phyloP scores from a whole-genome alignment of 2,113 vertebrate species.

The Lipophrys pholis region DNA sequence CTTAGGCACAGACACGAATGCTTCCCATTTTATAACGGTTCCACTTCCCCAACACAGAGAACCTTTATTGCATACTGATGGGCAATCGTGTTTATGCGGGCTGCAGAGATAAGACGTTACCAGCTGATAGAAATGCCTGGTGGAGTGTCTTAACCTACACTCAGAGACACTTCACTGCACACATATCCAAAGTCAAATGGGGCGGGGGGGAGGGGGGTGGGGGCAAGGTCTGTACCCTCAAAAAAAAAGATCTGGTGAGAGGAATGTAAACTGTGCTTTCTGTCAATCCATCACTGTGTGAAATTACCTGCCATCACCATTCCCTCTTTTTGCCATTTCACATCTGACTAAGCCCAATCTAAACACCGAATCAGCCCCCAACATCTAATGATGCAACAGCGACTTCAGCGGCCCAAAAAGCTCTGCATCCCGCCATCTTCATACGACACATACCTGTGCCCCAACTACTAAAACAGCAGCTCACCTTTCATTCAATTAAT shows the following conservation, averaged over 20 bases:
- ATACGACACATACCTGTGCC: constrained; percentile 62
- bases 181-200: constrained; percentile 51
- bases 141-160: constrained; percentile 48
- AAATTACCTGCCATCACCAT: constrained; percentile 51
- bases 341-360: constrained; percentile 56
- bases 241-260: constrained; percentile 17
- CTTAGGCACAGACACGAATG: constrained; percentile 26
- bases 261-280: constrained; percentile 33
- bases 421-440: constrained; percentile 43
- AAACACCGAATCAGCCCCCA: constrained; percentile 48
- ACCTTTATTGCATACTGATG: constrained; percentile 71
- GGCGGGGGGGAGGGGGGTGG: not conserved
- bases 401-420: constrained; percentile 55
- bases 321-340: constrained; percentile 56
- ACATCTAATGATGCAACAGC: constrained; percentile 65
- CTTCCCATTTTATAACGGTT: constrained; percentile 47
- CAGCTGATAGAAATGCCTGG: constrained; percentile 66
- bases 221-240: constrained; percentile 9
- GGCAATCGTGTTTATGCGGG: constrained; percentile 57
- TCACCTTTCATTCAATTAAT: constrained; percentile 73
- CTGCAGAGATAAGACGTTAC: constrained; percentile 59
- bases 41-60: constrained; percentile 35
- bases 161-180: constrained; percentile 45
- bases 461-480: constrained; percentile 70
- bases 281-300: constrained; percentile 63